Evolutionary conservation across 2,888 invertebrate genomes (phyloP).

Genomic region (Pseudococcus jackbeardsleyi): DNA sequence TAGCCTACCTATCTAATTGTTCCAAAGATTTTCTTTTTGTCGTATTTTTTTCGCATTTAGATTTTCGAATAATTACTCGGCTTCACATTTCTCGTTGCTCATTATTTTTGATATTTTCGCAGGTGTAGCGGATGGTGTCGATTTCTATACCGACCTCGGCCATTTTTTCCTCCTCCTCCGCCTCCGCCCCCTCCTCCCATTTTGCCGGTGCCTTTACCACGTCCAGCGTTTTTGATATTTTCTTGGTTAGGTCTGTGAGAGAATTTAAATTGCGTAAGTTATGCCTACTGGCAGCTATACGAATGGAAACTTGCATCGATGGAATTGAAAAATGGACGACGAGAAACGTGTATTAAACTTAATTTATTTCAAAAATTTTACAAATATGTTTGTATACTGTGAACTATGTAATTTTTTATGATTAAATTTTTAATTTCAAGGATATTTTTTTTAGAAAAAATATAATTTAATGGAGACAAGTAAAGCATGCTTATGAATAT

Average conservation of each 20-base stretch:
- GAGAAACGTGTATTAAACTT: background rate
- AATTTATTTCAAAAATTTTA: constrained; percentile 40
- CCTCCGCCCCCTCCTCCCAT: constrained; percentile 61
- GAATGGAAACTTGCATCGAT: background rate
- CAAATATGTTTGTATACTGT: background rate
- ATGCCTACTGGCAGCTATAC: background rate
- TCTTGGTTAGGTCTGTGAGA: constrained; percentile 62
- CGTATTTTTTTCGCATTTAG: background rate
- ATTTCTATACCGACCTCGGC: constrained; percentile 65
- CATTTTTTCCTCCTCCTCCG: constrained; percentile 66
- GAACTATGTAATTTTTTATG: background rate
- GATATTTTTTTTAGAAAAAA: background rate
- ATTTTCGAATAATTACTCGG: background rate
- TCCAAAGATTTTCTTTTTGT: constrained; percentile 26
- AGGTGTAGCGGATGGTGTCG: constrained; percentile 66
- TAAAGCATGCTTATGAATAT: background rate
- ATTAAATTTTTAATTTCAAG: constrained; percentile 12
- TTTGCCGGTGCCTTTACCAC: constrained; percentile 49
- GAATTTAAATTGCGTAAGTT: background rate
- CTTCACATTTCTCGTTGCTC: background rate
- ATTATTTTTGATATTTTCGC: background rate
- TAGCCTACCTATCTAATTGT: background rate
- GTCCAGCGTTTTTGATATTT: constrained; percentile 58
- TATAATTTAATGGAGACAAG: background rate
- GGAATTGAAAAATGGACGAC: background rate